Evolutionary conservation across 2,888 invertebrate species (phyloP).

Genomic region (Drosophila subsilvestris): DNA sequence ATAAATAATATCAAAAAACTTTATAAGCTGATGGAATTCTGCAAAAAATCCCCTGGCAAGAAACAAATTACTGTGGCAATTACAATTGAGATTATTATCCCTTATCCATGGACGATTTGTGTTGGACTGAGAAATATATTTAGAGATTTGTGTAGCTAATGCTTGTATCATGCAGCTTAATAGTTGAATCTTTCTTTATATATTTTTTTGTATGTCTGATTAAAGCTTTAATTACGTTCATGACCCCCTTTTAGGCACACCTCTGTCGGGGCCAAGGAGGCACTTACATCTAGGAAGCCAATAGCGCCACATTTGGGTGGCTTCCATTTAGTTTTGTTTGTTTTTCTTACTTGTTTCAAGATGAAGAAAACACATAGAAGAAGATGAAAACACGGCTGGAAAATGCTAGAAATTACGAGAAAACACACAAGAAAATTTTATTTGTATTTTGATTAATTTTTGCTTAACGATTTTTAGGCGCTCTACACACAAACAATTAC

Average conservation of each 20-base stretch:
- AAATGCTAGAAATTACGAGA: neutral
- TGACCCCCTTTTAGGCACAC: neutral
- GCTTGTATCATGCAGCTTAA: no score
- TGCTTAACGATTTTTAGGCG: neutral
- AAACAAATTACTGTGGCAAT: no score
- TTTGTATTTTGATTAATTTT: neutral
- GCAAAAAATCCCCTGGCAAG: no score
- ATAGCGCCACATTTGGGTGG: neutral
- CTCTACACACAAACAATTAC: no score
- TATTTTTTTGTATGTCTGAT: no score
- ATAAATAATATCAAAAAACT: neutral
- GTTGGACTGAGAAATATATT: no score
- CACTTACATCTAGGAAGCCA: constrained; percentile 6
- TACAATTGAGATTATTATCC: no score
- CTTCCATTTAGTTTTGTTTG: neutral
- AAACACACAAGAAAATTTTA: neutral
- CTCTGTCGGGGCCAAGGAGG: neutral
- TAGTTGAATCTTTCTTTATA: no score
- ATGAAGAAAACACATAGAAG: no score
- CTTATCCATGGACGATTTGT: no score
- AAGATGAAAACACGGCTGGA: neutral
- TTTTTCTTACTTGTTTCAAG: neutral
- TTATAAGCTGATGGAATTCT: neutral
- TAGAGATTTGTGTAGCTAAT: no score
- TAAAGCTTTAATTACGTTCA: no score